phyloP scores from a whole-genome alignment of 2,797 vertebrate genomes.

The Notamacropus eugenii region DNA sequence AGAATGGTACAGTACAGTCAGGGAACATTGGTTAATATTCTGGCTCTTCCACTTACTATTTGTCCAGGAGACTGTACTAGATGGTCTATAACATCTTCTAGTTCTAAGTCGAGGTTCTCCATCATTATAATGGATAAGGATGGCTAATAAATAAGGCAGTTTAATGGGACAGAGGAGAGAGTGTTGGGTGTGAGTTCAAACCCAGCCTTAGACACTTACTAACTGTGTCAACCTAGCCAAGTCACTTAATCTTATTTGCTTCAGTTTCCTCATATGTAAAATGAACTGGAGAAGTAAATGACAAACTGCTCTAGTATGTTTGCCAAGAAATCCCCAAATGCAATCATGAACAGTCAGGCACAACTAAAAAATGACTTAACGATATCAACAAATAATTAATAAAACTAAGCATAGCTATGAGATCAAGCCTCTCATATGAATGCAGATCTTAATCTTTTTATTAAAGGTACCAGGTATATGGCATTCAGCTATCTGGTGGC shows the following conservation, averaged over 20 bases:
- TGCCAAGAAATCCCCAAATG: too few species aligned
- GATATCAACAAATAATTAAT: neutral
- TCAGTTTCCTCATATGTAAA: neutral
- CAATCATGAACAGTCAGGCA: too few species aligned
- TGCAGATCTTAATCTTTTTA: neutral
- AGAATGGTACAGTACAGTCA: neutral
- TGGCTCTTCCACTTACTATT: neutral
- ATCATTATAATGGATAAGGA: neutral
- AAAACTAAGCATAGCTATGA: neutral
- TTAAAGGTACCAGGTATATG: neutral
- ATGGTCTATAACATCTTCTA: fast-evolving
- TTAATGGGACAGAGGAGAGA: too few species aligned
- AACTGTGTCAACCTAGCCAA: too few species aligned
- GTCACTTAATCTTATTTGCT: neutral
- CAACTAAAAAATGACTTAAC: too few species aligned
- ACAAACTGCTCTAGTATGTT: too few species aligned
- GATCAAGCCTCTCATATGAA: neutral
- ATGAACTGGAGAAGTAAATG: too few species aligned
- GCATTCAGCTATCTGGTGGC: neutral
- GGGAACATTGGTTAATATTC: neutral
- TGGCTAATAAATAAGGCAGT: neutral
- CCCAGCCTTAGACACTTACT: too few species aligned
- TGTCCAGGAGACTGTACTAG: too few species aligned
- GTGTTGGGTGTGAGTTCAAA: too few species aligned
- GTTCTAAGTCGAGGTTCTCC: neutral